phyloP scores from a whole-genome alignment of 2,888 invertebrate species.

The Cerceris ruficornis region DNA sequence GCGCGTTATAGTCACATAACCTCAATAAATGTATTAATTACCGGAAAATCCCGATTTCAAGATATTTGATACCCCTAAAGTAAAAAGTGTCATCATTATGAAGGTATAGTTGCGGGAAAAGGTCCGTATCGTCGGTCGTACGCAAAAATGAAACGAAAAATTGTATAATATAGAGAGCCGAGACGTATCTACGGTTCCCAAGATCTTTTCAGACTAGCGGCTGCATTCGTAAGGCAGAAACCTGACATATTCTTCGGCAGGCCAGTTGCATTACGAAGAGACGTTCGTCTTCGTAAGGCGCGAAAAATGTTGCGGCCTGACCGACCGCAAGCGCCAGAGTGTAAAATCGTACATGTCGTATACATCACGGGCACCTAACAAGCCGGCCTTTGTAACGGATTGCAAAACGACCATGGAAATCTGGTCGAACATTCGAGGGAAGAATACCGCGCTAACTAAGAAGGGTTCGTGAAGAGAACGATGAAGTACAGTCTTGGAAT shows the following conservation, averaged over 20 bases:
- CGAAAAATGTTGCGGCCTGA: constrained; percentile 57
- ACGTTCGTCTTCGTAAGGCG: constrained; percentile 46
- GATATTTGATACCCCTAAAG: too few species aligned
- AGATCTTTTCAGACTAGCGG: neutral
- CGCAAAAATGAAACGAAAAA: neutral
- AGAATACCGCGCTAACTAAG: constrained; percentile 28
- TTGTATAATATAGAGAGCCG: neutral
- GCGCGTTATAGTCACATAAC: too few species aligned
- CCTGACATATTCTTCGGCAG: constrained; percentile 9
- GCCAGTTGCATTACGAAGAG: constrained; percentile 27
- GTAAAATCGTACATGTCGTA: constrained; percentile 55
- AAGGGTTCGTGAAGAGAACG: constrained; percentile 18
- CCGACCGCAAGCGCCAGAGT: constrained; percentile 56
- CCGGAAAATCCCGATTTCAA: too few species aligned
- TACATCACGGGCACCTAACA: constrained; percentile 46
- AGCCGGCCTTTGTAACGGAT: constrained; percentile 53
- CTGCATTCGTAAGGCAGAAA: neutral
- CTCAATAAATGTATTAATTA: too few species aligned
- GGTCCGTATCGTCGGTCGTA: too few species aligned
- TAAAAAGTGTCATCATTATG: too few species aligned
- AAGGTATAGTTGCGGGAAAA: too few species aligned
- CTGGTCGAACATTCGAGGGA: constrained; percentile 40
- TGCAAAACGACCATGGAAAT: constrained; percentile 51
- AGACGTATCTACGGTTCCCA: neutral
- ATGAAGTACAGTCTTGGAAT: constrained; percentile 15